A percentile compares a stretch with the other conserved stretches of the same genome.
phyloP scores from a whole-genome alignment of 2,113 vertebrate genomes.

The Daphoenositta chrysoptera region DNA sequence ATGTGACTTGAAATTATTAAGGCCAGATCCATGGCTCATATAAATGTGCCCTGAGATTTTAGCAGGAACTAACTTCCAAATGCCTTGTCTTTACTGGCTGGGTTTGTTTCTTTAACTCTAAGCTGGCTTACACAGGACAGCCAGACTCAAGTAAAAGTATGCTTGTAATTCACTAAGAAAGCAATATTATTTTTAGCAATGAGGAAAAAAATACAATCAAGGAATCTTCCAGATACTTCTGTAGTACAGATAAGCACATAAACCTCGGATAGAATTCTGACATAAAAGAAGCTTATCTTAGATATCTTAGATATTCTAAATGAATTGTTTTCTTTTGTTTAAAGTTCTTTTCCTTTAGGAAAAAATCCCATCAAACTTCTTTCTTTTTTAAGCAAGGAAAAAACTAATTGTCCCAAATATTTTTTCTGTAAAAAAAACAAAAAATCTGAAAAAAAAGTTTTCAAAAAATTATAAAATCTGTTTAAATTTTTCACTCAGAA shows the following conservation, averaged over 20 bases:
- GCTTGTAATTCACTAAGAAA: slow-evolving; percentile 14
- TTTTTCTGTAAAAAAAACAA: background rate
- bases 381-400: background rate
- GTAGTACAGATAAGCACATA: background rate
- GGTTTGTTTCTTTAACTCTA: slow-evolving; percentile 3
- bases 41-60: background rate
- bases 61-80: background rate
- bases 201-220: background rate
- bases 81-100: background rate
- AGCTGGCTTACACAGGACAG: background rate
- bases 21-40: background rate
- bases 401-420: background rate
- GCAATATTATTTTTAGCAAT: background rate
- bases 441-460: background rate
- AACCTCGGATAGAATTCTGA: background rate
- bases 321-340: background rate
- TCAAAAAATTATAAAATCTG: background rate
- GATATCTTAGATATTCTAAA: background rate
- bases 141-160: background rate
- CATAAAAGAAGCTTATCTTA: background rate
- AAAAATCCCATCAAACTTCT: background rate
- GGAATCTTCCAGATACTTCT: background rate
- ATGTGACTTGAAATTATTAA: background rate
- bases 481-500: background rate
- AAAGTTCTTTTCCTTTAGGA: background rate